A percentile compares a stretch with the other conserved stretches of the same genome.
phyloP scores from a whole-genome alignment of 2,888 invertebrate species.

The Andrena haemorrhoa region DNA sequence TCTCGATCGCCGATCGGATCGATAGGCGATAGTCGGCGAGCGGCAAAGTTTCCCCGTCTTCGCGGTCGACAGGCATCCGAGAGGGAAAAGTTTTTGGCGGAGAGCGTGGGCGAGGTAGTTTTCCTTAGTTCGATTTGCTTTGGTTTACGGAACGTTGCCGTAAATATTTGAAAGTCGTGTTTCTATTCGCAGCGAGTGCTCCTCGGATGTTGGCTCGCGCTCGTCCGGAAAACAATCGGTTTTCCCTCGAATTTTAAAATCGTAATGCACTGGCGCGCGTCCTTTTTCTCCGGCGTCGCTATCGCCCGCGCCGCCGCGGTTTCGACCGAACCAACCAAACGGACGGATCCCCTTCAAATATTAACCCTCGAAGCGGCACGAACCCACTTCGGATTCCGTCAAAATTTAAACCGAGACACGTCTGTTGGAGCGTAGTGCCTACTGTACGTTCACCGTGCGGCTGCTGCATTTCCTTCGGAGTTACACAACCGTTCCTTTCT shows the following conservation, averaged over 20 bases:
- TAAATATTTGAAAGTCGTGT: conserved; percentile 69
- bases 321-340: conserved; percentile 2
- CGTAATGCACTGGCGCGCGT: conserved; percentile 56
- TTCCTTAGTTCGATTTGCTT: conserved; percentile 37
- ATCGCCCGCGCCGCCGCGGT: conserved; percentile 21
- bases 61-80: neutral
- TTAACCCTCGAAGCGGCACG: conserved; percentile 40
- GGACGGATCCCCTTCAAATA: conserved; percentile 50
- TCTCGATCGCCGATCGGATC: neutral
- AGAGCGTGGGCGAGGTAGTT: neutral
- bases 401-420: conserved; percentile 48
- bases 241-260: conserved; percentile 66
- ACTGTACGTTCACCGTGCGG: neutral
- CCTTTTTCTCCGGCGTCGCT: neutral
- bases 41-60: neutral
- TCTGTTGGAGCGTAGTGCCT: neutral
- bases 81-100: neutral
- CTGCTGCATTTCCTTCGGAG: conserved; percentile 18
- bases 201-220: conserved; percentile 48
- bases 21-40: conserved; percentile 17
- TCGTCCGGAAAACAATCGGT: conserved; percentile 65
- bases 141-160: conserved; percentile 51
- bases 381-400: conserved; percentile 34
- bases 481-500: neutral
- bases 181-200: conserved; percentile 32